These are phyloP conservation scores for Grantiella picta DNA, from an alignment of 2,113 vertebrate genomes.

Conservation along the genomic window DNA sequence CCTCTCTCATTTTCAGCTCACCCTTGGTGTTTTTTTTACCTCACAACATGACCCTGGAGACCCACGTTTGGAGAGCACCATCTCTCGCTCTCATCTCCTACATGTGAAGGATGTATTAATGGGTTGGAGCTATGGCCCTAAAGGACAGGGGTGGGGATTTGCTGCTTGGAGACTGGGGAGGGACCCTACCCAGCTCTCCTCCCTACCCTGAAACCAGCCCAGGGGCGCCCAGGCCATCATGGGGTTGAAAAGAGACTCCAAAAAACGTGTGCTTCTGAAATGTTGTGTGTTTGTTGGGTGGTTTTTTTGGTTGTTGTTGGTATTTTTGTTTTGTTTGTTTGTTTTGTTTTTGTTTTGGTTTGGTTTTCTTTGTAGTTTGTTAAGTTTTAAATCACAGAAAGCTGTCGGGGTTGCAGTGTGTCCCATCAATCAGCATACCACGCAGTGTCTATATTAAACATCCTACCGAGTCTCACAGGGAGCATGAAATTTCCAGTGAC, in stretches of 20 bases:
- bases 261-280: background rate
- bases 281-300: background rate
- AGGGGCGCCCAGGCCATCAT: background rate
- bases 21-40: background rate
- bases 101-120: background rate
- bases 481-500: background rate
- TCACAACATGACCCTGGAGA: background rate
- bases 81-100: background rate
- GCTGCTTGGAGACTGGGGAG: background rate
- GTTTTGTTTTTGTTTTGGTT: too few relatives aligned
- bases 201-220: background rate
- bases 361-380: background rate
- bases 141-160: background rate
- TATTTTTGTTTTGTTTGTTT: too few relatives aligned
- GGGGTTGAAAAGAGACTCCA: accelerated
- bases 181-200: background rate
- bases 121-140: background rate
- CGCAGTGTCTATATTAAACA: conserved; percentile 1
- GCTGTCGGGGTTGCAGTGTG: background rate
- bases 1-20: background rate
- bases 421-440: conserved; percentile 12
- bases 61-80: background rate
- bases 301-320: too few relatives aligned
- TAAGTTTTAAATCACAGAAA: background rate
- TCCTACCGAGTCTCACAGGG: background rate